These are phyloP conservation scores for Probaryconus sp. DNA, from an alignment of 1,140 invertebrate species.

Conservation along the genomic window DNA sequence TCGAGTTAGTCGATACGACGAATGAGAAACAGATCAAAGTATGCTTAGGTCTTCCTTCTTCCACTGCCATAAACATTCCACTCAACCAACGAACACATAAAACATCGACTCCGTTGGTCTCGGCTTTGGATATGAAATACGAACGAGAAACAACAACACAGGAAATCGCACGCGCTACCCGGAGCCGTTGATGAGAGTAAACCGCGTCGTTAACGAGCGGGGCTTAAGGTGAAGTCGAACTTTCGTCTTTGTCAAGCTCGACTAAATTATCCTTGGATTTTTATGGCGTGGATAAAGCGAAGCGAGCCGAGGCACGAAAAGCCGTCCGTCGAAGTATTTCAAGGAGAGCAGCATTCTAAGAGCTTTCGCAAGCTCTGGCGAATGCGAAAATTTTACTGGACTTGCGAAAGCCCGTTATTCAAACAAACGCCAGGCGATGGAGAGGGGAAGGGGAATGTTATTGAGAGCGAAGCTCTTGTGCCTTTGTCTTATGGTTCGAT, in stretches of 20 bases:
- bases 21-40: slow-evolving; percentile 23
- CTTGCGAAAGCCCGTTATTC: slow-evolving; percentile 46
- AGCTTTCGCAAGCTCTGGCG: slow-evolving; percentile 23
- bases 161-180: background rate
- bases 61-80: slow-evolving; percentile 59
- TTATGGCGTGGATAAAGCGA: slow-evolving; percentile 59
- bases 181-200: background rate
- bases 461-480: slow-evolving; percentile 56
- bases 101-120: background rate
- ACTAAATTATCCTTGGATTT: slow-evolving; percentile 44
- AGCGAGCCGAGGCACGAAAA: slow-evolving; percentile 48
- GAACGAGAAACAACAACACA: background rate
- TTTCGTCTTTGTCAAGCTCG: slow-evolving; percentile 42
- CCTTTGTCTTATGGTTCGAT: slow-evolving; percentile 62
- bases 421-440: slow-evolving; percentile 46
- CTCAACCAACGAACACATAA: slow-evolving; percentile 21
- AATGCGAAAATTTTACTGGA: slow-evolving; percentile 50
- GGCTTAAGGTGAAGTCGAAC: slow-evolving; percentile 15
- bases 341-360: slow-evolving; percentile 8
- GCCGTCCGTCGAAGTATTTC: slow-evolving; percentile 54
- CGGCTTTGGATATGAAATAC: too few relatives aligned
- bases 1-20: background rate
- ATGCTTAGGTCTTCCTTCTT: slow-evolving; percentile 53
- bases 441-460: slow-evolving; percentile 27
- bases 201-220: slow-evolving; percentile 10